These are phyloP conservation scores for Sprattus sprattus DNA, from an alignment of 2,113 vertebrate species.

Conservation along the genomic window DNA sequence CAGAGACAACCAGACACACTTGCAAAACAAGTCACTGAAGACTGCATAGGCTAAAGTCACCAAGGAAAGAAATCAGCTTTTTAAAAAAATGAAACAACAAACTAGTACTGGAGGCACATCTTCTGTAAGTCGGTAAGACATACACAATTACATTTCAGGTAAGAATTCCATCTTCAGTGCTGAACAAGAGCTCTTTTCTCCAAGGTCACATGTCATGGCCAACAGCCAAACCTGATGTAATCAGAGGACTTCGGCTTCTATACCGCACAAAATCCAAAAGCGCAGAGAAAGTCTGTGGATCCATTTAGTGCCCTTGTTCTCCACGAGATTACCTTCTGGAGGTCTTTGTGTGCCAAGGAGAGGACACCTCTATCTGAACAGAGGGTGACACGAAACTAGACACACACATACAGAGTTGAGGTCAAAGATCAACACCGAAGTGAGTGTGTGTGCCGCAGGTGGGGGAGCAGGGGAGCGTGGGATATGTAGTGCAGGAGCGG, in stretches of 20 bases:
- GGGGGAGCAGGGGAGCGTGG: not conserved
- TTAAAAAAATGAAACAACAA: conserved; percentile 11
- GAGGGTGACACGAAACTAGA: not conserved
- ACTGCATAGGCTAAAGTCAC: not conserved
- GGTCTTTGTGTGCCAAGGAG: not conserved
- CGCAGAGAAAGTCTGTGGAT: not conserved
- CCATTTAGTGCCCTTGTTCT: not conserved
- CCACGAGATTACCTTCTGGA: not conserved
- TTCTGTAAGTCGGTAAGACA: not conserved
- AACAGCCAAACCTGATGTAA: not conserved
- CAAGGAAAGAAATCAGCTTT: not conserved
- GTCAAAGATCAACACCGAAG: not conserved
- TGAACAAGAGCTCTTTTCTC: not conserved
- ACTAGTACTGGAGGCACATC: not conserved
- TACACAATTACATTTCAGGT: not conserved
- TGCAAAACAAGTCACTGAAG: not conserved
- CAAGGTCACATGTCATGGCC: not conserved
- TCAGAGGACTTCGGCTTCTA: not conserved
- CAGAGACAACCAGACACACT: not conserved
- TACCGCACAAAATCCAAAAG: not conserved
- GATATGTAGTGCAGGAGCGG: conserved; percentile 12
- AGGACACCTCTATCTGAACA: conserved; percentile 4
- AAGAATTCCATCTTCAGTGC: not conserved
- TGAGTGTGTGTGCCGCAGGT: not conserved
- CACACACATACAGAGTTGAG: not conserved